Percentiles rank a stretch among this genome's conserved stretches.
Conservation (phyloP, 2,888 invertebrate genomes). For the Orgyia antiqua region DNA sequence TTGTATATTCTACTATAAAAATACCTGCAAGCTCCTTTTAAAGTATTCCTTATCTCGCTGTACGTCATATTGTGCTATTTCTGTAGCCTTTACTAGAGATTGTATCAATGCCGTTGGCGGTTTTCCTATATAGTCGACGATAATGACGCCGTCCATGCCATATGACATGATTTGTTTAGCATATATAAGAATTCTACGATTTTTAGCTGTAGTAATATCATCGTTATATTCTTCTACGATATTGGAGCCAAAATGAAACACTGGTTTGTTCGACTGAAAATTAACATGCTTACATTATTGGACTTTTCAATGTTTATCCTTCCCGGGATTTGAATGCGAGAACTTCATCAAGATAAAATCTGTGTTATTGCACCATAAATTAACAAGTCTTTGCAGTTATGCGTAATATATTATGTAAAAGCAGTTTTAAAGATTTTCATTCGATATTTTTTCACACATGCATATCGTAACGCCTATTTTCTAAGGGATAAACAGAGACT, state of each 20-base stretch:
- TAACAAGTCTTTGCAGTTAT: too few species aligned
- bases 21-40: constrained; percentile 22
- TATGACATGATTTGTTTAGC: constrained; percentile 1
- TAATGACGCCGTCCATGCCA: constrained; percentile 23
- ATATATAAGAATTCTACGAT: constrained; percentile 1
- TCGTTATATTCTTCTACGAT: constrained; percentile 21
- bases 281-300: too few species aligned
- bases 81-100: constrained; percentile 24
- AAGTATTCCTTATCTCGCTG: constrained; percentile 19
- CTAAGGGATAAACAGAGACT: too few species aligned
- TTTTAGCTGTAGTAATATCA: constrained; percentile 4
- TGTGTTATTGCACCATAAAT: too few species aligned
- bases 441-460: too few species aligned
- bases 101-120: constrained; percentile 18
- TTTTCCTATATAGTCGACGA: constrained; percentile 11
- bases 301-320: too few species aligned
- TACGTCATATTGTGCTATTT: constrained; percentile 16
- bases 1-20: too few species aligned
- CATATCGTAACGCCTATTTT: too few species aligned
- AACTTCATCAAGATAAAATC: too few species aligned
- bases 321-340: too few species aligned
- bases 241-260: constrained; percentile 21
- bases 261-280: constrained; percentile 27
- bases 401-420: too few species aligned
- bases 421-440: too few species aligned